These are phyloP conservation scores for Urophycis tenuis DNA, from an alignment of 2,797 vertebrate species.

Conservation along the genomic window DNA sequence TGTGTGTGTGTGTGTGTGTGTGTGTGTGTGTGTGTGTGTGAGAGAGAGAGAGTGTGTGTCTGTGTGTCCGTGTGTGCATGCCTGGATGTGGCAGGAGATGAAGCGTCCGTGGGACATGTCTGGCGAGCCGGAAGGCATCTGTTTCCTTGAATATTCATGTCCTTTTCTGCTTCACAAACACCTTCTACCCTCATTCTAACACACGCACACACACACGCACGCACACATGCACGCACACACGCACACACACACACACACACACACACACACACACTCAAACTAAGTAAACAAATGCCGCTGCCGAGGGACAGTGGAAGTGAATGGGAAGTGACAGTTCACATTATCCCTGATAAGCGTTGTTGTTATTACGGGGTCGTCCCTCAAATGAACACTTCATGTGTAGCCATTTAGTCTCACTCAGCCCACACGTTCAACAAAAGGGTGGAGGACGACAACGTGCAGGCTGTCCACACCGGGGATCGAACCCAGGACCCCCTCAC, in stretches of 20 bases:
- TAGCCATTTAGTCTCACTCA: background rate
- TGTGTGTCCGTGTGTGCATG: background rate
- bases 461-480: too few species aligned
- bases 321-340: background rate
- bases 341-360: background rate
- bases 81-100: background rate
- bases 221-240: too few species aligned
- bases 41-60: background rate
- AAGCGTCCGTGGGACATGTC: constrained; percentile 33
- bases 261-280: background rate
- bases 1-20: background rate
- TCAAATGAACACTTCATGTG: background rate
- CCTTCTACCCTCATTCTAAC: constrained; percentile 11
- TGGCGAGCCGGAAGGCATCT: constrained; percentile 50
- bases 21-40: background rate
- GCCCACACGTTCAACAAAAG: background rate
- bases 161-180: background rate
- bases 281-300: background rate
- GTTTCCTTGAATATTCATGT: constrained; percentile 62
- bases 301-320: background rate
- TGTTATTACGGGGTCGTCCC: background rate
- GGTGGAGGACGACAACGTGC: background rate
- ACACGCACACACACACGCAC: too few species aligned
- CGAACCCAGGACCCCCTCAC: background rate
- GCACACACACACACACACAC: too few species aligned